Conservation (phyloP, 1,140 invertebrate genomes). For the Odontomachus brunneus region DNA sequence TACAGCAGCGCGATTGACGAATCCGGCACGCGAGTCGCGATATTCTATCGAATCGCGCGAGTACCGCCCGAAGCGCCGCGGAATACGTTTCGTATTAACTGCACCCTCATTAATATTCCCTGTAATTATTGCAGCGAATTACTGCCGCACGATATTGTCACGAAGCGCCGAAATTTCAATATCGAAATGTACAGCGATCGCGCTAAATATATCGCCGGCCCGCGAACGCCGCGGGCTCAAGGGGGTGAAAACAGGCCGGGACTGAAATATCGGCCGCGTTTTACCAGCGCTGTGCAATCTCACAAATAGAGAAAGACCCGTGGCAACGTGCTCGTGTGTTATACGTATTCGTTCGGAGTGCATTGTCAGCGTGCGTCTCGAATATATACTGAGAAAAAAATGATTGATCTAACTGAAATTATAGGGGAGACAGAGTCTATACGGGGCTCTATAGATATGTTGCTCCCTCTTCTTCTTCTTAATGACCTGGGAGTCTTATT, state of each 20-base stretch:
- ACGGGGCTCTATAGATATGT: no score
- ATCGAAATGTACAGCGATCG: slow-evolving; percentile 38
- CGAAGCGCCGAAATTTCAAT: slow-evolving; percentile 50
- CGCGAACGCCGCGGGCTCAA: not conserved
- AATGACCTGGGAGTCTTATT: no score
- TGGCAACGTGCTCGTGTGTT: not conserved
- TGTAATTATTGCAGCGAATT: slow-evolving; percentile 54
- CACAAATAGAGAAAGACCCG: not conserved
- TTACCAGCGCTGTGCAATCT: slow-evolving; percentile 8
- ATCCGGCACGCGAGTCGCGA: not conserved
- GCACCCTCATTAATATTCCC: slow-evolving; percentile 50
- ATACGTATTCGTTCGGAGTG: not conserved
- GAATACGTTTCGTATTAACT: slow-evolving; percentile 43
- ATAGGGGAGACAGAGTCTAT: no score
- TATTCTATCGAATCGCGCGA: slow-evolving; percentile 41
- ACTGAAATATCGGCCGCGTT: slow-evolving; percentile 35
- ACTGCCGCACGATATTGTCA: slow-evolving; percentile 47
- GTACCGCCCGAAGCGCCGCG: slow-evolving; percentile 16
- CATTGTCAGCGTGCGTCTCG: slow-evolving; percentile 35
- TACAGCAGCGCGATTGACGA: not conserved
- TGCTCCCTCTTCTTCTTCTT: no score
- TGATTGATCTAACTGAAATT: no score
- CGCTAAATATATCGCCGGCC: slow-evolving; percentile 15
- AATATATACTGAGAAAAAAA: no score
- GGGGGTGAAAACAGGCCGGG: not conserved